Base-by-base conservation (phyloP, 2,888 invertebrate species). In the Baccha elongata region DNA sequence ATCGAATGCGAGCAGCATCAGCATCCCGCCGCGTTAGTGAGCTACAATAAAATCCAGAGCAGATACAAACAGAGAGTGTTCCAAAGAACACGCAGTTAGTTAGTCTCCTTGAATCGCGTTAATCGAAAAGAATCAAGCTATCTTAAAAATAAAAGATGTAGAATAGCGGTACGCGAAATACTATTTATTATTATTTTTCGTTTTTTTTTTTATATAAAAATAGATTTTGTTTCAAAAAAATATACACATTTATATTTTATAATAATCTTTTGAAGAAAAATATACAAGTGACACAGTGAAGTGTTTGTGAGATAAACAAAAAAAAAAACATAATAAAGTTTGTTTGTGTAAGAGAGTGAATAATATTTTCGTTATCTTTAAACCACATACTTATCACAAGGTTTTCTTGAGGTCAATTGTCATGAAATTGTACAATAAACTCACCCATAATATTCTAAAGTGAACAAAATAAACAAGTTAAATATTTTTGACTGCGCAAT, bases 11-110 rank as follows among this genome's bases (percentile, higher is more conserved):
- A 46, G 26, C 60, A 60, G 19, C 74, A 26, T 4, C 29, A 75
- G 80, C 76, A 81, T 76, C 81, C 81, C 64, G 65, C 42, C 26
- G 42, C 42, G 64, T 58, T 65, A 26, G 26, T n/a, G 26, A 72
- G 76, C 67, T 81, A 71, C 76, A 71, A 69, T 44, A 44, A 67
- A 72, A 60, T 67, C 29, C 65, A 67, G 58, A 79, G 78, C 79
- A 68, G 74, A 81, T 71, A 53, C 75, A 81, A 81, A 72, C 81
- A 72, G 76, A 81, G 76, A 81, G 79, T 53, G 58, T 53, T 65
- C 69, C 60, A 76, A 67, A 71, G 71, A 81, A 81, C 71, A 73
- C 60, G 50, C 71, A 81, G 40, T 44, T 60, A 81, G 40, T 44
- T 60, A 29, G 81, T 81, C 71, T 81, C 71, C 75, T 76, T 81